Evolutionary conservation across 2,113 vertebrate species (phyloP).

Genomic region (Miniopterus natalensis): DNA sequence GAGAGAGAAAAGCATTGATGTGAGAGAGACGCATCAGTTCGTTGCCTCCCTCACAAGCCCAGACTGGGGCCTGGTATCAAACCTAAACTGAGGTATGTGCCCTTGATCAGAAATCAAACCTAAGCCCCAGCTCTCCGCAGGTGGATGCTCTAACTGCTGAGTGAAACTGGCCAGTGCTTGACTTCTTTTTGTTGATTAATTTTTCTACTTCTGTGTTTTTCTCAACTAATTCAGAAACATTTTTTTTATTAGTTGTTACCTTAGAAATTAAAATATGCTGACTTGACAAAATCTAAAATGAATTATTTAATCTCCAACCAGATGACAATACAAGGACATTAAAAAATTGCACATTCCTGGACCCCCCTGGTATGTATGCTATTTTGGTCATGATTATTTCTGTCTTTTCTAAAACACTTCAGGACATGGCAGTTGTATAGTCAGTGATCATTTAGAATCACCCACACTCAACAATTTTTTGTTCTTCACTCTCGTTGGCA

Average conservation of each 20-base stretch:
- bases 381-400: not conserved
- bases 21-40: no score
- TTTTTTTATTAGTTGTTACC: not conserved
- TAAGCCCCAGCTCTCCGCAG: no score
- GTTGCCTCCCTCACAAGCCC: no score
- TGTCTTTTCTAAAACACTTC: not conserved
- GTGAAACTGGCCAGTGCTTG: no score
- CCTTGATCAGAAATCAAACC: no score
- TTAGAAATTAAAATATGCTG: not conserved
- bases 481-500: not conserved
- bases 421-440: accelerated
- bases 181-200: not conserved
- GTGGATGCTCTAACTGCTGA: no score
- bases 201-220: not conserved
- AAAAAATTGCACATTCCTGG: not conserved
- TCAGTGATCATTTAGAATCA: not conserved
- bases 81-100: no score
- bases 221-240: not conserved
- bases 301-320: not conserved
- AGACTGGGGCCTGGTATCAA: no score
- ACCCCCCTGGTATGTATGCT: no score
- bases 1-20: no score
- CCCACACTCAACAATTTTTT: not conserved
- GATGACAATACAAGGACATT: not conserved
- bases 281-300: not conserved